Evolutionary conservation across 2,113 vertebrate species (phyloP), one percentile per base, ranked within the genome.

Genomic region (Dendrocopos noguchii): DNA sequence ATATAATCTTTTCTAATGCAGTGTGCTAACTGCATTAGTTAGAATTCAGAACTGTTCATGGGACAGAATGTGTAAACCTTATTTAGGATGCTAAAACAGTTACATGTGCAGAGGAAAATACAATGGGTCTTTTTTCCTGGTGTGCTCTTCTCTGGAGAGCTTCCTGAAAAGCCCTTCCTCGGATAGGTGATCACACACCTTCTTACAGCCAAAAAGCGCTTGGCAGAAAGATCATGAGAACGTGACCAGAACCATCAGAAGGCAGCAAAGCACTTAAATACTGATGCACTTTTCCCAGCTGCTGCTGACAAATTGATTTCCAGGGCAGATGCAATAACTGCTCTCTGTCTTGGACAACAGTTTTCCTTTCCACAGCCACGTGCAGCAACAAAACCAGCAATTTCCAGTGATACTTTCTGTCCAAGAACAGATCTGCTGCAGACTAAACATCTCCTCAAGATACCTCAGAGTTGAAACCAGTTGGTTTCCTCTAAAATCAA

Each of bases 291-390:
- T 64, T 55, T 78, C 85, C 68, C 78, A 87, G 33, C 78, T 80
- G 74, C 81, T 91, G 52, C 70, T 83, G 78, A 56, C 65, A 93
- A 28, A 94, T 56, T 52, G 13, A 86, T 90, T 94, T 86, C 20
- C 73, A 84, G 86, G 57, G 21, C 47, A 90, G 53, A 88, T 86
- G 68, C 53, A 84, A 67, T 29, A 75, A 52, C 27, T 59, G 75
- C 72, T 95, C 72, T 95, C 53, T 57, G 0, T 66, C 59, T 76
- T 86, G 83, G 55, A 79, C 63, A 81, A 61, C 29, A 21, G 28
- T 57, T 94, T 75, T 72, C 82, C 61, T 89, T 85, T 59, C 61
- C 52, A 13, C 52, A 68, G 71, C 34, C 84, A 70, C 1, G 1
- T 70, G 71, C 68, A 53, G 55, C 66, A 71, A 53, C 29, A 64